Evolutionary conservation across 2,888 invertebrate species (phyloP).

Genomic region (Allolobophora icterica): DNA sequence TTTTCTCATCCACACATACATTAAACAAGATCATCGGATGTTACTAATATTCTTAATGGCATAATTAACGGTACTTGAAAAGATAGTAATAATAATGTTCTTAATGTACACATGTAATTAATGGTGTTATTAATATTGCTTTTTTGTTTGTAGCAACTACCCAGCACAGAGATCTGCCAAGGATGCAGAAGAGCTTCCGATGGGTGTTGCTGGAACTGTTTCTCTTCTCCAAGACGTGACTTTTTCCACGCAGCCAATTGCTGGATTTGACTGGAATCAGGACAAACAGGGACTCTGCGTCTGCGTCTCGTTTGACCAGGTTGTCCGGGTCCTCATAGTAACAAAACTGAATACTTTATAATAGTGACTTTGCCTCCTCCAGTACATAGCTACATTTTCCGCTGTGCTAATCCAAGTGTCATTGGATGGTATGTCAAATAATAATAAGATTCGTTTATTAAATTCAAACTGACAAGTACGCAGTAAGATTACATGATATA

Average conservation of each 20-base stretch:
- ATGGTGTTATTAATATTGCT: neutral
- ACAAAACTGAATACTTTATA: constrained; percentile 74
- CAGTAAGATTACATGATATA: too few relatives aligned
- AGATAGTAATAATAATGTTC: neutral
- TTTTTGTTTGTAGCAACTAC: constrained; percentile 72
- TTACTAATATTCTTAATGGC: neutral
- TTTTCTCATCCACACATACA: neutral
- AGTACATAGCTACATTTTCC: neutral
- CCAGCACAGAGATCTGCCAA: constrained; percentile 78
- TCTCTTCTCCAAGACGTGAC: constrained; percentile 80
- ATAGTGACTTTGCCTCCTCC: constrained; percentile 10
- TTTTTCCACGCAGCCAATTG: constrained; percentile 85
- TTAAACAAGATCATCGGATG: neutral
- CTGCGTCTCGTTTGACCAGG: constrained; percentile 90
- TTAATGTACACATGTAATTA: neutral
- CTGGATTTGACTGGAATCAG: constrained; percentile 87
- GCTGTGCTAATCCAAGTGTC: neutral
- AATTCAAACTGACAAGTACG: too few relatives aligned
- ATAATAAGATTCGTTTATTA: too few relatives aligned
- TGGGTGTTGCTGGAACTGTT: constrained; percentile 80
- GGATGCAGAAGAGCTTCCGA: constrained; percentile 75
- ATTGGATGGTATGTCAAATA: neutral
- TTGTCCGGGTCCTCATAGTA: constrained; percentile 81
- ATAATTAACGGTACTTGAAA: neutral
- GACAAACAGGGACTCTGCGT: constrained; percentile 87